A percentile compares a stretch with the other conserved stretches of the same genome.
phyloP scores from a whole-genome alignment of 2,888 invertebrate species.

The Imbricaverruca yamaguchii region DNA sequence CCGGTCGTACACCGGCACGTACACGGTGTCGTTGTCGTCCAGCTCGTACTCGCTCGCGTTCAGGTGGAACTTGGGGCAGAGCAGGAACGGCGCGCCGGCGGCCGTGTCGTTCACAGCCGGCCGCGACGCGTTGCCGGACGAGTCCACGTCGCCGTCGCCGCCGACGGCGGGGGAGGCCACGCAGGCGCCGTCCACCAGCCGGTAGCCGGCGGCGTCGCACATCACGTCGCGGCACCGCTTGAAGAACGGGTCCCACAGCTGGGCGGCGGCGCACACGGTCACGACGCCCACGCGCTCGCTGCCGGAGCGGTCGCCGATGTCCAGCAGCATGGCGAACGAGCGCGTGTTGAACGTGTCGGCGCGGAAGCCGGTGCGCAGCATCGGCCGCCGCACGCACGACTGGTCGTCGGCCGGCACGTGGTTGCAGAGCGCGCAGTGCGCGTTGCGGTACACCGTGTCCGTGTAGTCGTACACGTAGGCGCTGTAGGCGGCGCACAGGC shows the following conservation, averaged over 20 bases:
- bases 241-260: conserved; percentile 46
- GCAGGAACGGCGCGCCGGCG: conserved; percentile 34
- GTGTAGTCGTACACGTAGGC: conserved; percentile 41
- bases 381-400: conserved; percentile 34
- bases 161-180: not conserved
- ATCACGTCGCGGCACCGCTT: conserved; percentile 43
- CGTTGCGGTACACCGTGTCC: conserved; percentile 41
- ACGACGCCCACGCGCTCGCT: conserved; percentile 37
- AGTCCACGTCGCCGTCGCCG: conserved; percentile 10
- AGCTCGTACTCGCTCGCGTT: conserved; percentile 40
- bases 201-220: conserved; percentile 38
- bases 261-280: conserved; percentile 33
- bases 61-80: conserved; percentile 42
- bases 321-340: conserved; percentile 44
- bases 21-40: conserved; percentile 39
- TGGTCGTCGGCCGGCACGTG: conserved; percentile 40
- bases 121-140: not conserved
- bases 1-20: conserved; percentile 39
- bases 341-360: conserved; percentile 40
- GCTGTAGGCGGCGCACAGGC: conserved; percentile 43
- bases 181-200: conserved; percentile 20
- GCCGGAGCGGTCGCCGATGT: conserved; percentile 38
- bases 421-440: conserved; percentile 47
- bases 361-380: conserved; percentile 31
- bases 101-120: conserved; percentile 28